phyloP scores from a whole-genome alignment of 2,888 invertebrate genomes.

The Leptinotarsa haldemani region DNA sequence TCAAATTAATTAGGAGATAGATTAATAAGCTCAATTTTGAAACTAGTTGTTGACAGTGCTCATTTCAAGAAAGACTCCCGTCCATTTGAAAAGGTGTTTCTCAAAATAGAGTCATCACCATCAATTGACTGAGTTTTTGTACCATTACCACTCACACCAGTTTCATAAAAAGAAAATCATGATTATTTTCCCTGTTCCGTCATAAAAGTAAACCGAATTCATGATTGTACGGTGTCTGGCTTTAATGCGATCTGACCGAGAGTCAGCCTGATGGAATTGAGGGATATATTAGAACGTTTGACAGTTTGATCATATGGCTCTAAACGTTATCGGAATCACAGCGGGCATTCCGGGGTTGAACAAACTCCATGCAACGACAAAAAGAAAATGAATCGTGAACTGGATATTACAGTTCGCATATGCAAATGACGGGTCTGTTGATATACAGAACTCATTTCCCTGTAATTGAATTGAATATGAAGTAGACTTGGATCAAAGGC shows the following conservation, averaged over 20 bases:
- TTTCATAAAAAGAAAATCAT: too few species aligned
- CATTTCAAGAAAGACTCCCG: too few species aligned
- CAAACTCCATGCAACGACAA: neutral
- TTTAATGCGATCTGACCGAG: neutral
- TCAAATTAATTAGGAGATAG: too few species aligned
- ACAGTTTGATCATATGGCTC: neutral
- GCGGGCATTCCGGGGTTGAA: conserved; percentile 4
- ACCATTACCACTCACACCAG: too few species aligned
- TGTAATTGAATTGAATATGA: neutral
- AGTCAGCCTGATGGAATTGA: neutral
- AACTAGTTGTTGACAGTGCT: too few species aligned
- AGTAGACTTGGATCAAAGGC: neutral
- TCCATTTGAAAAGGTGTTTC: too few species aligned
- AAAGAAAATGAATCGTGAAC: neutral
- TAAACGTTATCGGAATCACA: conserved; percentile 4
- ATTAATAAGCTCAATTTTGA: too few species aligned
- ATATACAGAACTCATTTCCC: neutral
- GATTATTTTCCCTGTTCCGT: neutral
- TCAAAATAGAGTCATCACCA: too few species aligned
- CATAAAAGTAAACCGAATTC: neutral
- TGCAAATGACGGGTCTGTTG: conserved; percentile 17
- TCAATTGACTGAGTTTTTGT: too few species aligned
- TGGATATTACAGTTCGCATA: conserved; percentile 14
- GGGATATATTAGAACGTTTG: neutral
- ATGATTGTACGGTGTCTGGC: neutral